These are phyloP conservation scores for Plodia interpunctella DNA, from an alignment of 1,140 invertebrate species.

Conservation along the genomic window DNA sequence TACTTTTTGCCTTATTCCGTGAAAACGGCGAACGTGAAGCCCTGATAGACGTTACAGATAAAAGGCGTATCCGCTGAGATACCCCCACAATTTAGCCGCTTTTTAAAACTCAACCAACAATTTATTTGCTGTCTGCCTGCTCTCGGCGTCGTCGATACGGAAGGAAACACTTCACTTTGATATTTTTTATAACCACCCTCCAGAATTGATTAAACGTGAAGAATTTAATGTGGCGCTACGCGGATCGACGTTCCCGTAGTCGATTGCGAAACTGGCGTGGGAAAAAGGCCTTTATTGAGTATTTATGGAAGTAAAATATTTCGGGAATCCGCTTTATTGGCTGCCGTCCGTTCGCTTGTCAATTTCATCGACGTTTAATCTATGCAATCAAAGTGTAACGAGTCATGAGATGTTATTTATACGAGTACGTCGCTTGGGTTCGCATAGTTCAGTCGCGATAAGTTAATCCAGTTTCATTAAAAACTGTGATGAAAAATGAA, in stretches of 20 bases:
- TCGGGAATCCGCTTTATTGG: slow-evolving; percentile 43
- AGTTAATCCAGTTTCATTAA: no score
- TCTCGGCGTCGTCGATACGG: slow-evolving; percentile 40
- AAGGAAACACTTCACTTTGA: slow-evolving; percentile 44
- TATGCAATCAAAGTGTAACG: slow-evolving; percentile 22
- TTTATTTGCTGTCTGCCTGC: slow-evolving; percentile 58
- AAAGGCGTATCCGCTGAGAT: slow-evolving; percentile 62
- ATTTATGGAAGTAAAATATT: slow-evolving; percentile 52
- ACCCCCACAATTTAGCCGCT: slow-evolving; percentile 56
- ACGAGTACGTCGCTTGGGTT: neutral
- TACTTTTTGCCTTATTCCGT: slow-evolving; percentile 51
- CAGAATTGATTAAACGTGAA: slow-evolving; percentile 60
- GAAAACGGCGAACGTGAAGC: slow-evolving; percentile 35
- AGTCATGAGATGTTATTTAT: slow-evolving; percentile 10
- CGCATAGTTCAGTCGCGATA: no score
- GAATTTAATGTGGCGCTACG: slow-evolving; percentile 57
- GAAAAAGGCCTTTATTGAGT: slow-evolving; percentile 45
- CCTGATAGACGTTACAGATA: slow-evolving; percentile 70
- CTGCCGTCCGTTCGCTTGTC: slow-evolving; percentile 28
- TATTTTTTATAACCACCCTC: slow-evolving; percentile 42
- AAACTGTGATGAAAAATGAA: no score
- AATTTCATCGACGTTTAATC: slow-evolving; percentile 35
- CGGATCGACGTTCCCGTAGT: slow-evolving; percentile 31
- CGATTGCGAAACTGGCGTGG: slow-evolving; percentile 49
- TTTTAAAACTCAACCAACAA: slow-evolving; percentile 67